Base-by-base conservation (phyloP, 1,140 invertebrate species). In the Drosophila triauraria region DNA sequence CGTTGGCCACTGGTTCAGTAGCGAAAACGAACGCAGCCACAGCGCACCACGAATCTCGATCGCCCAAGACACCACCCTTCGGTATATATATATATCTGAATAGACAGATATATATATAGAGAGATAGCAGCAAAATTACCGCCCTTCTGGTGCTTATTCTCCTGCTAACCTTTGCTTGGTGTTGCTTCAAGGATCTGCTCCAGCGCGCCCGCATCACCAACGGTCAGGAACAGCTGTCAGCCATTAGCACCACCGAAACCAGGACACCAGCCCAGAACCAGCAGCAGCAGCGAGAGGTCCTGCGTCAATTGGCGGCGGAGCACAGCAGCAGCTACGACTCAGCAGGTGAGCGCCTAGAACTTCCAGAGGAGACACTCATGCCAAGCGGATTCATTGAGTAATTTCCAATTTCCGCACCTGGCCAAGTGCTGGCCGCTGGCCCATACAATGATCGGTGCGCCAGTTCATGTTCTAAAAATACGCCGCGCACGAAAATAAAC, bases 391-490 rank as follows among this genome's bases (percentile, higher is more conserved):
- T 60, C 47, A 46, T 50, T 61, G 51, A 54, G 30, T 32, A 54
- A 71, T 68, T 56, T 77, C 23, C 47, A 77, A 68, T 61, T 20
- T 48, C 48, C 74, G 50, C 67, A 86, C 84, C 77, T 88, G 80
- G 54, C 50, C 42, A 57, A 43, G 32, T 62, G 35, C n/a, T 64
- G 40, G 56, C 57, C 63, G n/a, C 44, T 61, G 58, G 64, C 48
- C 76, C 67, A 69, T 58, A 71, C 48, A 44, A 40, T 61, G 32
- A 67, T 61, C 54, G 78, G 78, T 90, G 86, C 82, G 70, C 86
- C 78, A 91, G 85, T 90, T 91, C 85, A 88, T 88, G 48, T 35
- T 84, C 85, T 88, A 88, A 62, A 90, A 81, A 68, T 88, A 88
- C 23, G 32, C 27, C 13, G 25, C 4, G 48, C 65, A 88, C 74